A percentile compares a stretch with the other conserved stretches of the same genome.
phyloP scores from a whole-genome alignment of 2,888 invertebrate species.

The Drosophila picticornis region DNA sequence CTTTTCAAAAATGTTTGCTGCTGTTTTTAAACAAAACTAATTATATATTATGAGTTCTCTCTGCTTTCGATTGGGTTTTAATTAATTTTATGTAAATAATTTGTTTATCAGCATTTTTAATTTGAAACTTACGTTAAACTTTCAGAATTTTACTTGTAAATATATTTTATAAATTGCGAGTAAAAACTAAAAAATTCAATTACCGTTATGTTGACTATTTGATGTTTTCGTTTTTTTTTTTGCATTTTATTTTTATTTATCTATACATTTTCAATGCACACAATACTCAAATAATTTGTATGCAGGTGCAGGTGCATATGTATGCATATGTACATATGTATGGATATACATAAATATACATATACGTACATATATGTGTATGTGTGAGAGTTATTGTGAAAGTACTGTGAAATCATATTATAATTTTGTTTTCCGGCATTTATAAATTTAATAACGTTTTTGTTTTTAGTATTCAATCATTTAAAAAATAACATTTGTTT shows the following conservation, averaged over 20 bases:
- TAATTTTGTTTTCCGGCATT: conserved; percentile 37
- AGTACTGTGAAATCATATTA: conserved; percentile 72
- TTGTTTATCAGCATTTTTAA: conserved; percentile 48
- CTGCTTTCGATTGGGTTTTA: conserved; percentile 41
- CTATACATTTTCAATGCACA: conserved; percentile 58
- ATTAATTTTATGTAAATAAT: conserved; percentile 61
- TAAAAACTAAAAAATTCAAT: conserved; percentile 70
- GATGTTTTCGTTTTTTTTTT: conserved; percentile 46
- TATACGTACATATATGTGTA: conserved; percentile 37
- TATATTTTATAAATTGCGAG: conserved; percentile 71
- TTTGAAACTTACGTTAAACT: conserved; percentile 57
- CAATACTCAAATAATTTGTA: conserved; percentile 41
- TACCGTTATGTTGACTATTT: conserved; percentile 55
- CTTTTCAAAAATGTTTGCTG: conserved; percentile 38
- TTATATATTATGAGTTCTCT: conserved; percentile 49
- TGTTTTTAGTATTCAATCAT: conserved; percentile 32
- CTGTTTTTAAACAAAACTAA: conserved; percentile 56
- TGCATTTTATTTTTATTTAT: conserved; percentile 20
- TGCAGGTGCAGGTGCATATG: conserved; percentile 44
- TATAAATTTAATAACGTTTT: conserved; percentile 56
- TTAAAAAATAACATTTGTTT: conserved; percentile 71
- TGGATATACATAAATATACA: conserved; percentile 23
- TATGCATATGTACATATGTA: conserved; percentile 27
- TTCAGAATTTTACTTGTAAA: conserved; percentile 59
- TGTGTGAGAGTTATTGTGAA: conserved; percentile 55